phyloP scores from a whole-genome alignment of 2,113 vertebrate species.

The Morone saxatilis region DNA sequence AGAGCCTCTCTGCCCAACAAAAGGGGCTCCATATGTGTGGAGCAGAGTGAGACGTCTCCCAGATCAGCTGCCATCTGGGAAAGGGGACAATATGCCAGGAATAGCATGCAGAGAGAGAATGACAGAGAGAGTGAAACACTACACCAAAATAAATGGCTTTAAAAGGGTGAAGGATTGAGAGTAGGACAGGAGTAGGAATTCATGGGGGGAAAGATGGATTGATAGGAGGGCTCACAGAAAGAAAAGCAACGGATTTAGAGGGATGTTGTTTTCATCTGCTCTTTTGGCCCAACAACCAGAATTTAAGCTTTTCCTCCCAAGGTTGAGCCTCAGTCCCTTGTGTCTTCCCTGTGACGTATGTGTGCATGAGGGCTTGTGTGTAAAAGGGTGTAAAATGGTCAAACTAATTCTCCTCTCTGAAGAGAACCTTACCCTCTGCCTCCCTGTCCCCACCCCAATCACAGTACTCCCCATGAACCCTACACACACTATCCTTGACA shows the following conservation, averaged over 20 bases:
- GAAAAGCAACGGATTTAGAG: conserved; percentile 62
- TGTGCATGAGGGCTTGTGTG: conserved; percentile 10
- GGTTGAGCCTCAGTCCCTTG: conserved; percentile 37
- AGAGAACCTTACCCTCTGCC: conserved; percentile 61
- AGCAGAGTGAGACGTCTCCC: conserved; percentile 64
- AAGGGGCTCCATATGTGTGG: conserved; percentile 64
- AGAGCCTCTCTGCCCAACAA: conserved; percentile 55
- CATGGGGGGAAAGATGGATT: conserved; percentile 32
- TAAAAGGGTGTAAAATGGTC: conserved; percentile 53
- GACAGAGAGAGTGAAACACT: conserved; percentile 9
- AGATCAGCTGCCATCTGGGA: conserved; percentile 70
- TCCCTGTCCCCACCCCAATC: conserved; percentile 64
- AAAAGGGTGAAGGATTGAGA: conserved; percentile 44
- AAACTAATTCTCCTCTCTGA: conserved; percentile 72
- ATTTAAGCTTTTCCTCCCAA: conserved; percentile 64
- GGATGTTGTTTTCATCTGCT: conserved; percentile 65
- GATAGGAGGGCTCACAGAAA: conserved; percentile 46
- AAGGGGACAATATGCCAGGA: conserved; percentile 57
- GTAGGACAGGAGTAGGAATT: conserved; percentile 24
- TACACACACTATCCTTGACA: conserved; percentile 7
- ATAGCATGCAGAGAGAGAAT: background rate
- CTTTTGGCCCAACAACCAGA: conserved; percentile 51
- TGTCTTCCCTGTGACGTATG: conserved; percentile 27
- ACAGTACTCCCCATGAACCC: conserved; percentile 37
- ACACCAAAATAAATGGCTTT: conserved; percentile 34